A percentile compares a stretch with the other conserved stretches of the same genome.
Evolutionary conservation across 1,140 invertebrate genomes (phyloP).

Genomic region (Dufourea novaeangliae): DNA sequence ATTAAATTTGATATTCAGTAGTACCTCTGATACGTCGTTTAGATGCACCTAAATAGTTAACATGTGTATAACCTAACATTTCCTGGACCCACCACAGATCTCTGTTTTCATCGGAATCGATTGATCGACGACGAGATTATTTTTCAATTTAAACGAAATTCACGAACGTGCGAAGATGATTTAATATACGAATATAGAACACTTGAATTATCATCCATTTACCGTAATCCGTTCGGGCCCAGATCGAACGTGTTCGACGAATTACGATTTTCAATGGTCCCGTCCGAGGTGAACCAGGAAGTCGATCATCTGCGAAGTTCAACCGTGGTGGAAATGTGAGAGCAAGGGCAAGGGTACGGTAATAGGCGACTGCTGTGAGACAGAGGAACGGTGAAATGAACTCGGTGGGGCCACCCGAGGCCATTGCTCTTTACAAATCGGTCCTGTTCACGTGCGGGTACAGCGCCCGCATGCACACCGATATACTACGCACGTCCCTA

Average conservation of each 20-base stretch:
- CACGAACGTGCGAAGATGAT: no score
- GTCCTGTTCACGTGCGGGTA: slow-evolving; percentile 7
- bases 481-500: background rate
- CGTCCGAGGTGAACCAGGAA: slow-evolving; percentile 31
- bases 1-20: no score
- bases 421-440: slow-evolving; percentile 69
- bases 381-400: slow-evolving; percentile 64
- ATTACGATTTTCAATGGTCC: background rate
- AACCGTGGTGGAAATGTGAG: slow-evolving; percentile 43
- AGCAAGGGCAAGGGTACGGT: slow-evolving; percentile 68
- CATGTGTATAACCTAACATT: no score
- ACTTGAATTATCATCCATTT: background rate
- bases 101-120: no score
- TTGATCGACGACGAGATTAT: no score
- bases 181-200: no score
- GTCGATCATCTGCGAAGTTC: slow-evolving; percentile 2
- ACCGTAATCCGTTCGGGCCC: no score
- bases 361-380: slow-evolving; percentile 58
- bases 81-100: no score
- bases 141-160: no score
- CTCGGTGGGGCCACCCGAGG: slow-evolving; percentile 69
- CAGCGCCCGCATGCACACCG: background rate
- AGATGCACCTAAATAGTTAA: no score
- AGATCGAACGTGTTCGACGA: background rate
- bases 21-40: no score